These are phyloP conservation scores for Xerus rutilus DNA, from an alignment of 2,797 vertebrate species.

Conservation along the genomic window DNA sequence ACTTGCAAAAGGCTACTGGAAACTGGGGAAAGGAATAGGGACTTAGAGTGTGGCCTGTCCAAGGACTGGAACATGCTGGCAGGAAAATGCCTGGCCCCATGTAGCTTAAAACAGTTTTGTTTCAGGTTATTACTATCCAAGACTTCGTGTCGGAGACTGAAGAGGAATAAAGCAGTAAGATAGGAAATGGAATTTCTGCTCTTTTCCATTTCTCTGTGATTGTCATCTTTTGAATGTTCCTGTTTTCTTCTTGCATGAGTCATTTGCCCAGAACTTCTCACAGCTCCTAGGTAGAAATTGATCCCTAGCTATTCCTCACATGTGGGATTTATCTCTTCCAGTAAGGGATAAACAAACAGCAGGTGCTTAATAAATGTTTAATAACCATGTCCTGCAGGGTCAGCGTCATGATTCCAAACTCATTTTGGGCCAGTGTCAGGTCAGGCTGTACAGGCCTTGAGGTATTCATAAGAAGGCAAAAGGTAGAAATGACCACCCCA, in stretches of 20 bases:
- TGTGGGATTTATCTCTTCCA: neutral
- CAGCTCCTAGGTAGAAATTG: neutral
- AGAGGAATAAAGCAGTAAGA: conserved; percentile 25
- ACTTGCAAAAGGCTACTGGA: conserved; percentile 6
- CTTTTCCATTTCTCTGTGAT: neutral
- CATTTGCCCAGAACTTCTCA: neutral
- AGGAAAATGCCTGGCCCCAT: neutral
- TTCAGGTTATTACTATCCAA: conserved; percentile 46
- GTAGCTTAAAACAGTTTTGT: neutral
- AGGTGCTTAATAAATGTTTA: conserved; percentile 18
- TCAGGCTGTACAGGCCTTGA: neutral
- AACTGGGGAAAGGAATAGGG: neutral
- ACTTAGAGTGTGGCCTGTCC: neutral
- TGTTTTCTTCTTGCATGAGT: conserved; percentile 53
- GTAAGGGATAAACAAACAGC: neutral
- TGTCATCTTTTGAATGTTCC: conserved; percentile 16
- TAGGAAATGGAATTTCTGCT: conserved; percentile 49
- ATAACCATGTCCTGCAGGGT: neutral
- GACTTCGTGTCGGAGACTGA: conserved; percentile 21
- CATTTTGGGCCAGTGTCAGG: neutral
- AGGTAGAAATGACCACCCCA: neutral
- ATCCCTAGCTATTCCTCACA: neutral
- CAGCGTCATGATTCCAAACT: neutral
- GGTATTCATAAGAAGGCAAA: neutral
- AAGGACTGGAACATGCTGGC: neutral